Evolutionary conservation across 2,113 vertebrate species (phyloP).

Genomic region (Saimiri boliviensis): DNA sequence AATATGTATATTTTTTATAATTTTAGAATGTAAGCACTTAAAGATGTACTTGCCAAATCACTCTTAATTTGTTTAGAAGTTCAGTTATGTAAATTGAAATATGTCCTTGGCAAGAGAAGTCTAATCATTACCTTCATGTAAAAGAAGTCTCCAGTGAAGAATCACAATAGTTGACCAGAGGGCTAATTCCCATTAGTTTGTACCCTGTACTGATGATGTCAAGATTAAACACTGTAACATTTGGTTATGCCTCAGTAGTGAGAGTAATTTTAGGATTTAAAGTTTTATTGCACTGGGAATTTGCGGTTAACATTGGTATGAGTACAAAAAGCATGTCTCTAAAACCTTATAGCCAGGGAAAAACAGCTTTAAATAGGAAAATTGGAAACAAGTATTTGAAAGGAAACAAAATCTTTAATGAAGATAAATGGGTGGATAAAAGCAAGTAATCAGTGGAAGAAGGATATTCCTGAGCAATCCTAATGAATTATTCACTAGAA

Average conservation of each 20-base stretch:
- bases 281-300: not conserved
- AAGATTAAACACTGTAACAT: slow-evolving; percentile 5
- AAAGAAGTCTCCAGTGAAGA: slow-evolving; percentile 18
- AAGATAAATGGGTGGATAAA: slow-evolving; percentile 69
- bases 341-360: slow-evolving; percentile 49
- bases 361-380: slow-evolving; percentile 49
- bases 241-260: slow-evolving; percentile 10
- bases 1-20: not conserved
- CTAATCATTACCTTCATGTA: slow-evolving; percentile 27
- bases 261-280: slow-evolving; percentile 22
- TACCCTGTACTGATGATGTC: not conserved
- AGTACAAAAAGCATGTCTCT: not conserved
- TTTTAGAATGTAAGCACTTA: not conserved
- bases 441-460: slow-evolving; percentile 56
- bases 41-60: not conserved
- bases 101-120: slow-evolving; percentile 24
- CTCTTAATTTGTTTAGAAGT: slow-evolving; percentile 54
- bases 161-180: not conserved
- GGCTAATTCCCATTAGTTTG: not conserved
- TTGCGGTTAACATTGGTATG: not conserved
- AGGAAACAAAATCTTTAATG: slow-evolving; percentile 71
- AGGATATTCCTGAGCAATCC: slow-evolving; percentile 36
- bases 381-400: slow-evolving; percentile 53
- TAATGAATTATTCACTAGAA: slow-evolving; percentile 67
- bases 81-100: not conserved